phyloP scores from a whole-genome alignment of 2,113 vertebrate genomes.

The Lycaon pictus region DNA sequence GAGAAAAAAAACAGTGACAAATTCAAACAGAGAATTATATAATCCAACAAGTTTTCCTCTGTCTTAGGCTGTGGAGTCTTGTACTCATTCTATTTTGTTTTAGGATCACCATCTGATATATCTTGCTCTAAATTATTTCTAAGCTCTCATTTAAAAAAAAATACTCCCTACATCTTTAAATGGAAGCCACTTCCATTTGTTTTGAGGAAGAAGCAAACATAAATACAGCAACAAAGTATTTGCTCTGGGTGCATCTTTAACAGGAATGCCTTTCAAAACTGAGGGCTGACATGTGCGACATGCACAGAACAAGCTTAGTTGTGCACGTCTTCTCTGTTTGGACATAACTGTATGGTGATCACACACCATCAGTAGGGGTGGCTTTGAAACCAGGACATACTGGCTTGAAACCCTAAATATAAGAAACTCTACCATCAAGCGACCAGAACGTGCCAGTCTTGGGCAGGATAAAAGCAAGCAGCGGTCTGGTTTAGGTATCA shows the following conservation, averaged over 20 bases:
- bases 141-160: background rate
- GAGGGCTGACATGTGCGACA: background rate
- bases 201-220: constrained; percentile 17
- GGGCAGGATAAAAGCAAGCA: background rate
- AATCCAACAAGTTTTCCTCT: background rate
- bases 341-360: background rate
- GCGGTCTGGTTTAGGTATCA: background rate
- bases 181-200: background rate
- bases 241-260: background rate
- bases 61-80: background rate
- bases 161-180: background rate
- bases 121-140: constrained; percentile 37
- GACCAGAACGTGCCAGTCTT: background rate
- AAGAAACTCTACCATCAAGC: background rate
- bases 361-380: background rate
- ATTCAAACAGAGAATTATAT: background rate
- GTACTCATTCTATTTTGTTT: background rate
- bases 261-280: background rate
- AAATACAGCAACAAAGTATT: background rate
- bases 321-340: background rate
- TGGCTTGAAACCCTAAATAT: background rate
- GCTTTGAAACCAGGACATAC: background rate
- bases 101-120: background rate
- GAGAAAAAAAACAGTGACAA: background rate
- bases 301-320: background rate